Base-by-base conservation (phyloP, 2,797 vertebrate species). In the Columba guinea region DNA sequence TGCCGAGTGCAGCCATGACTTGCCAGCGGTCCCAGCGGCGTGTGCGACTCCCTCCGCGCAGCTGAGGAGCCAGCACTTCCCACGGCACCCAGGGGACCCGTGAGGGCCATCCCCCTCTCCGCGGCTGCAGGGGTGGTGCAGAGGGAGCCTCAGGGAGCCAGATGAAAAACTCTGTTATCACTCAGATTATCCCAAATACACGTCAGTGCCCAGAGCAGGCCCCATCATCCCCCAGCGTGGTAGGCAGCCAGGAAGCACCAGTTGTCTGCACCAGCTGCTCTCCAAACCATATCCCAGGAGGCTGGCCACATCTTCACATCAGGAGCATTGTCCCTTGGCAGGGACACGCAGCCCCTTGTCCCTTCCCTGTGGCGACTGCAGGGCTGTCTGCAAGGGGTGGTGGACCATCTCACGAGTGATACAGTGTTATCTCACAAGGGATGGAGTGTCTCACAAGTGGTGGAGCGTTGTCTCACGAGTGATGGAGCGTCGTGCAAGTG, bases 41-140 rank as follows among this genome's bases (percentile, higher is more conserved):
- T 11, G 49, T 41, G 4, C 10, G 11, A 11, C 73, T 80, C 44
- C 20, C 81, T 41, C n/a, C 1, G 20, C 4, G 4, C 75, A 12
- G 56, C 39, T 23, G 13, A 20, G 35, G 37, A 80, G 39, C 67
- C 75, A 9, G 69, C 1, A 5, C 84, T 94, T 90, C 92, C 93
- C 90, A 90, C 85, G 26, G 74, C 70, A 90, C 94, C 87, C 95
- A 15, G 70, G 88, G 95, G 90, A 95, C 96, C 85, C 19, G 4
- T 14, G 2, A 53, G 93, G 89, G 52, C 82, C 87, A 56, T 73
- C 17, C 74, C 82, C 95, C 92, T 88, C 93, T 89, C 89, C 15
- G 26, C 56, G 59, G 71, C 75, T 24, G 18, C 77, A 84, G 95
- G 87, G 94, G 96, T 74, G 92, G 92, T 68, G 73, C 86, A 7